Conservation (phyloP, 2,888 invertebrate genomes). For the Diachrysia chrysitis region DNA sequence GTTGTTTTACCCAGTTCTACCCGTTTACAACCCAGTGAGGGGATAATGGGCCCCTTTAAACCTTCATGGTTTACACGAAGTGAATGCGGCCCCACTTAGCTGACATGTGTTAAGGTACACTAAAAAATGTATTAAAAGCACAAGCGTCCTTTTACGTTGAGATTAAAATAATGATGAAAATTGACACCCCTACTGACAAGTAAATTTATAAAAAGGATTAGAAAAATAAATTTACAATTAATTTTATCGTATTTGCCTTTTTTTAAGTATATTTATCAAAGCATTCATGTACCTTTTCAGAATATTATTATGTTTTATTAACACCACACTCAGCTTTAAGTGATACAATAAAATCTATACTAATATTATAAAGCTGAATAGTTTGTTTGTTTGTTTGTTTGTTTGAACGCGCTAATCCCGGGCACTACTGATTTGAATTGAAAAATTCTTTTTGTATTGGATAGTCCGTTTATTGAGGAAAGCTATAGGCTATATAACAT, state of each 20-base stretch:
- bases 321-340: too few relatives aligned
- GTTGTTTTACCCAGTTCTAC: slow-evolving; percentile 55
- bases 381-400: too few relatives aligned
- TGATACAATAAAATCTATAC: too few relatives aligned
- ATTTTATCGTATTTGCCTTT: too few relatives aligned
- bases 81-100: slow-evolving; percentile 52
- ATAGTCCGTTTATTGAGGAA: too few relatives aligned
- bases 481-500: too few relatives aligned
- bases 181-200: neutral
- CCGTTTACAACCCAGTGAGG: slow-evolving; percentile 50
- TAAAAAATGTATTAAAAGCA: slow-evolving; percentile 38
- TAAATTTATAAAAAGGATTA: neutral
- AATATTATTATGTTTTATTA: too few relatives aligned
- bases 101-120: slow-evolving; percentile 37
- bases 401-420: too few relatives aligned
- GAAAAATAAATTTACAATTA: too few relatives aligned
- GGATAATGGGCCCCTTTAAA: slow-evolving; percentile 60
- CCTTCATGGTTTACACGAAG: slow-evolving; percentile 54
- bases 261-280: neutral
- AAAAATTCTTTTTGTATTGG: too few relatives aligned
- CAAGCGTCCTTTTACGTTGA: slow-evolving; percentile 11
- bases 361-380: too few relatives aligned
- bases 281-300: neutral
- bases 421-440: too few relatives aligned
- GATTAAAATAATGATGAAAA: slow-evolving; percentile 5